Evolutionary conservation across 2,113 vertebrate species (phyloP), one percentile per base, ranked within the genome.

Genomic region (Lates calcarifer): DNA sequence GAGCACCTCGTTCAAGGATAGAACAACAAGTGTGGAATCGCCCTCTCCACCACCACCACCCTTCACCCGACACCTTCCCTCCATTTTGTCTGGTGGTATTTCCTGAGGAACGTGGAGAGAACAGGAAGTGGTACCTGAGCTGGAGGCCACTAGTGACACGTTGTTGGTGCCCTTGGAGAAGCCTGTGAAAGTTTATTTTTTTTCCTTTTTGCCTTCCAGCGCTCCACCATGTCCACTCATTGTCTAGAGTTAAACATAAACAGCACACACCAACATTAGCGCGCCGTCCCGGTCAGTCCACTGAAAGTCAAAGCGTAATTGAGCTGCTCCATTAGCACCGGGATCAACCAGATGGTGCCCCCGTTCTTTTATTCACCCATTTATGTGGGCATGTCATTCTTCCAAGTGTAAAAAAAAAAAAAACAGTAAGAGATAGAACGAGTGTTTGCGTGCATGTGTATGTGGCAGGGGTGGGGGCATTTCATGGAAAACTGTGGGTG

Each of bases 1-100:
- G 77, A 88, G 91, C 87, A 74, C 88, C 87, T 91, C 82, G 82
- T 93, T 94, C 93, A 95, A 94, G 94, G 93, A 93, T 91, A 91
- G 79, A 68, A 81, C 82, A 72, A 83, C 84, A 84, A 90, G 86
- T 81, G 87, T 77, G 51, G 61, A 70, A 72, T 29, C 47, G 10
- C 61, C 29, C 14, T 56, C 57, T 14, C 62, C 66, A 1, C 24
- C 55, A 0, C 39, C 56, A 14, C 18, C 68, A 0, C 22, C 51
- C 68, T 11, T 20, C n/a, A 47, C n/a, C n/a, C 80, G 3, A 18
- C 74, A 24, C 68, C 57, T n/a, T 66, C 58, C 74, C 60, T 82
- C 56, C 62, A 62, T 76, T 49, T 80, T 55, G 64, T 29, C 66
- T 0, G 62, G 29, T 31, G 12, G 31, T 14, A 1, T 63, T 73